Percentiles rank a stretch among this genome's conserved stretches.
Conservation (phyloP, 2,888 invertebrate species). For the Strigamia transsilvanica region DNA sequence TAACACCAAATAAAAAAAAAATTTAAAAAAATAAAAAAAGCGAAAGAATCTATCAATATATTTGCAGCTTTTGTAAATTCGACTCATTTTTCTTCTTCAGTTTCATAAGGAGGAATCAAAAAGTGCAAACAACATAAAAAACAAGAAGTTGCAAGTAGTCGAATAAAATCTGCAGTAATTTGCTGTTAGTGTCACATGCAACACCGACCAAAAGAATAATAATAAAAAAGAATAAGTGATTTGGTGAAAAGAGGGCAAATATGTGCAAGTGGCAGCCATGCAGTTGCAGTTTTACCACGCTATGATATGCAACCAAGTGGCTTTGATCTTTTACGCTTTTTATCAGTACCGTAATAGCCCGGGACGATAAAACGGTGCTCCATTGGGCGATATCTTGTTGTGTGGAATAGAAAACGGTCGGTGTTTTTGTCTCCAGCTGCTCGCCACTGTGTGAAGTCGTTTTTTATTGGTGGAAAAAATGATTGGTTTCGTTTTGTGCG, state of each 20-base stretch:
- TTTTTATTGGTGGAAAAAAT: constrained; percentile 21
- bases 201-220: constrained; percentile 28
- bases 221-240: constrained; percentile 49
- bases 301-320: constrained; percentile 26
- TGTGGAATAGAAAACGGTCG: constrained; percentile 20
- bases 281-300: constrained; percentile 13
- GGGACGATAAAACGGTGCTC: constrained; percentile 21
- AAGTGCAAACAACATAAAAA: background rate
- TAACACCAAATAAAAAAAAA: background rate
- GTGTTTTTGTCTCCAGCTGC: constrained; percentile 25
- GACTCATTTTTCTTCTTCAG: background rate
- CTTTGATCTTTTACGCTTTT: constrained; percentile 26
- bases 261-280: constrained; percentile 22
- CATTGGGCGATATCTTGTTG: constrained; percentile 30
- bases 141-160: background rate
- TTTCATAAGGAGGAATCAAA: background rate
- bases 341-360: constrained; percentile 25
- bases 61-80: background rate
- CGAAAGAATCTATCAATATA: background rate
- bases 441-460: constrained; percentile 13
- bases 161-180: constrained; percentile 9
- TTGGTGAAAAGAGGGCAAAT: constrained; percentile 48
- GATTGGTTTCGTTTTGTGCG: constrained; percentile 1
- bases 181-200: constrained; percentile 38
- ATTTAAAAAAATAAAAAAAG: background rate